Base-by-base conservation (phyloP, 2,797 vertebrate genomes). In the Neopelma chrysocephalum region DNA sequence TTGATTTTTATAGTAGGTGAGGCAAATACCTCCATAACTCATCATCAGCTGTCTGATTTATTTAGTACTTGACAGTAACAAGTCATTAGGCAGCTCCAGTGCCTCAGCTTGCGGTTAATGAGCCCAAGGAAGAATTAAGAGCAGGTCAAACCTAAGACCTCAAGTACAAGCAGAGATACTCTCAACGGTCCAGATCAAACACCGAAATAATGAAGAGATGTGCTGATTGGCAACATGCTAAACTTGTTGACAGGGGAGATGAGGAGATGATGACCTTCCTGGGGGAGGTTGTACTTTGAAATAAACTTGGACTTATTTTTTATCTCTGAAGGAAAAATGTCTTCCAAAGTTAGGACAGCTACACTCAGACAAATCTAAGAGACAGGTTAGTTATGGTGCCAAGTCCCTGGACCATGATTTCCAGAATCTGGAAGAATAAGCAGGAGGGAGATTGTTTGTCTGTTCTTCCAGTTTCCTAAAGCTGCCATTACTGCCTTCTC, bases 21-120 rank as follows among this genome's bases (percentile, higher is more conserved):
- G 80, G 82, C 62, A 88, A 90, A n/a, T 82, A 45, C 26, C 73
- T 91, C 82, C 47, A 18, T 91, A 91, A 78, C 20, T 94, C 80
- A 81, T 89, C 79, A 92, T 89, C 87, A 78, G 79, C 22, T 31
- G 71, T 89, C 50, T 93, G 94, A 94, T 92, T 95, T 86, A 69
- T 78, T 87, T 64, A 31, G 64, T 56, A 42, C 79, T 75, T 90
- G 94, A 76, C 93, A 88, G 87, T 80, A 92, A 65, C 61, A 95
- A 93, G 92, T 94, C 76, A 69, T 91, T 95, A 91, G 82, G 91
- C 84, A 85, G 61, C 50, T 87, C 68, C 81, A 85, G 0, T 82
- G 40, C 36, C 83, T 92, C 81, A 78, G 71, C 34, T 20, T 85
- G 76, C n/a, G 27, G 82, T 81, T 93, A 97, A 88, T 92, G 82